Evolutionary conservation across 1,140 invertebrate species (phyloP).

Genomic region (Semibalanus balanoides): DNA sequence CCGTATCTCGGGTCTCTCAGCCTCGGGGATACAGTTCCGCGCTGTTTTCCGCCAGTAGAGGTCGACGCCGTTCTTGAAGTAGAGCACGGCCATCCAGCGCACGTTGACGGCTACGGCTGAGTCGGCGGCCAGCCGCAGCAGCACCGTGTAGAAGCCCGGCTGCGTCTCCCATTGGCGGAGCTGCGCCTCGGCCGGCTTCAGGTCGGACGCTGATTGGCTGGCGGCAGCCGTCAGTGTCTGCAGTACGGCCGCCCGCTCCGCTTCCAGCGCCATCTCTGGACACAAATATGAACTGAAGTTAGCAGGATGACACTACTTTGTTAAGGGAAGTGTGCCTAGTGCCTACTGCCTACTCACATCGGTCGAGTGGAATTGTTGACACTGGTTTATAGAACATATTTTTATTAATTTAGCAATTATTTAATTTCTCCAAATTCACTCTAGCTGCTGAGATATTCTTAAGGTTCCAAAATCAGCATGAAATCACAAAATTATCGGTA

Average conservation of each 20-base stretch:
- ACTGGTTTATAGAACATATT: too few species aligned
- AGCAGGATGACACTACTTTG: too few species aligned
- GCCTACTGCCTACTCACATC: too few species aligned
- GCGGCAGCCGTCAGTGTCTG: constrained; percentile 38
- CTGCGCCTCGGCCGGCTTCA: constrained; percentile 75
- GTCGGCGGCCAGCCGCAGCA: constrained; percentile 47
- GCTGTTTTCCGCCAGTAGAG: constrained; percentile 78
- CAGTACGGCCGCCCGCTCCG: background rate
- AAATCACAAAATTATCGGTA: too few species aligned
- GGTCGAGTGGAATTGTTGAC: too few species aligned
- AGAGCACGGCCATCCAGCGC: constrained; percentile 80
- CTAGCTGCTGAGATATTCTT: too few species aligned
- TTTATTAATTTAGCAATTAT: too few species aligned
- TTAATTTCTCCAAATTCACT: too few species aligned
- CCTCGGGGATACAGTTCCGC: constrained; percentile 29
- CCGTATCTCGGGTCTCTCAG: constrained; percentile 15
- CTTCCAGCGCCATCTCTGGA: background rate
- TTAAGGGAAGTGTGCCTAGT: too few species aligned
- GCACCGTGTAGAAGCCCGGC: constrained; percentile 69
- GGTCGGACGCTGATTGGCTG: constrained; percentile 62
- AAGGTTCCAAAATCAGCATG: too few species aligned
- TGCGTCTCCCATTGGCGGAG: constrained; percentile 73
- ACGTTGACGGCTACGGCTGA: constrained; percentile 68
- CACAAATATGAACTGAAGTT: too few species aligned
- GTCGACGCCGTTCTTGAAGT: constrained; percentile 90